These are phyloP conservation scores for Protomyctophum bolini DNA, from an alignment of 2,113 vertebrate species.

Conservation along the genomic window DNA sequence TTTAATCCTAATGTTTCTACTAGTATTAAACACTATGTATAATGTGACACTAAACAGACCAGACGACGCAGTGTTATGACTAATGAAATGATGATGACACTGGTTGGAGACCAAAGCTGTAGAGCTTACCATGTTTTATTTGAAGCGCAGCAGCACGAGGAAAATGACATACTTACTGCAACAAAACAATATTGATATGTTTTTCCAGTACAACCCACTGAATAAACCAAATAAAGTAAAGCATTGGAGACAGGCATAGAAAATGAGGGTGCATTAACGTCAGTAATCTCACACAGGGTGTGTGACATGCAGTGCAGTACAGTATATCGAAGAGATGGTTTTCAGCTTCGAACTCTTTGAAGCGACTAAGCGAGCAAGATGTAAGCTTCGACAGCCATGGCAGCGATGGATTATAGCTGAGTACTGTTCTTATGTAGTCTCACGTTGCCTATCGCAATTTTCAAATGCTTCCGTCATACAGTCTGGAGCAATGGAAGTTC, in stretches of 20 bases:
- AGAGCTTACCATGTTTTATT: background rate
- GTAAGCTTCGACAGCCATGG: conserved; percentile 42
- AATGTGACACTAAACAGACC: conserved; percentile 41
- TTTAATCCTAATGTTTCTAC: conserved; percentile 39
- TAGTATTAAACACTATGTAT: conserved; percentile 40
- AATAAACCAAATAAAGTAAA: conserved; percentile 24
- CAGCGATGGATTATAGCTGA: conserved; percentile 45
- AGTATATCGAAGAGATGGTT: conserved; percentile 5
- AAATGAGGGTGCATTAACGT: conserved; percentile 18
- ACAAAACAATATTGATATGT: background rate
- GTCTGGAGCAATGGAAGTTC: too few relatives aligned
- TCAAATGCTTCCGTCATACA: too few relatives aligned
- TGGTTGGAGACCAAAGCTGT: conserved; percentile 33
- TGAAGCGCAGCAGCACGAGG: background rate
- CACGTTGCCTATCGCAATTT: too few relatives aligned
- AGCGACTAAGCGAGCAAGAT: conserved; percentile 15
- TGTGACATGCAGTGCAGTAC: conserved; percentile 20
- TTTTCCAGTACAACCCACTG: conserved; percentile 1
- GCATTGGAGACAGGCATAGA: conserved; percentile 1
- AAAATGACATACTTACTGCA: background rate
- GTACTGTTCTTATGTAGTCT: too few relatives aligned
- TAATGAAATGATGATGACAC: conserved; percentile 40
- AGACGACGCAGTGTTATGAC: conserved; percentile 54
- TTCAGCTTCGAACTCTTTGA: conserved; percentile 30
- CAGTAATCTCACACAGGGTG: background rate